Percentiles rank a stretch among this genome's conserved stretches.
Conservation (phyloP, 2,113 vertebrate genomes). For the Xiphophorus maculatus region DNA sequence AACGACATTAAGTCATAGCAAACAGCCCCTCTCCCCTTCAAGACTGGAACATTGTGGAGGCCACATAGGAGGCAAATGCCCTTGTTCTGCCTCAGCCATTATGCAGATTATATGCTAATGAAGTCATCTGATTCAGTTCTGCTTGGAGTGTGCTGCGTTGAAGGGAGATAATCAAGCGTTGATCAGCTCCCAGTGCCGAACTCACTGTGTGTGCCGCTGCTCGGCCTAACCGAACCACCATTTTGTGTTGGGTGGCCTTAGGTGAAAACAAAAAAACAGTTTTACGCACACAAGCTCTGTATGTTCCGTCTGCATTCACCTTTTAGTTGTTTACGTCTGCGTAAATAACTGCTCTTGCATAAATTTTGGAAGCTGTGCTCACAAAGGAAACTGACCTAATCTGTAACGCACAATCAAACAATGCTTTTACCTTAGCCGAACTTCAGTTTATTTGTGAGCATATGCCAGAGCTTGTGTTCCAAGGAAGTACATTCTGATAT, state of each 20-base stretch:
- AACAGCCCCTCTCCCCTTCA: constrained; percentile 19
- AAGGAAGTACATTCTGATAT: neutral
- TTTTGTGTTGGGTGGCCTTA: constrained; percentile 8
- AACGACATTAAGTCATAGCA: constrained; percentile 20
- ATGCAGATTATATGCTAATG: constrained; percentile 80
- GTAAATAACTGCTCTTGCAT: neutral
- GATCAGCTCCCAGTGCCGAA: constrained; percentile 50
- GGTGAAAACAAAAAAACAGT: neutral
- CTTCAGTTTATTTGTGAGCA: neutral
- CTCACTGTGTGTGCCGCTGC: neutral
- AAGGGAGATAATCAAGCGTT: constrained; percentile 70
- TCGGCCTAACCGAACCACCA: neutral
- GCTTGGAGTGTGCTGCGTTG: constrained; percentile 53
- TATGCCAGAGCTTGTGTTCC: neutral
- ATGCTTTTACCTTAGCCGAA: neutral
- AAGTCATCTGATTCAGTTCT: constrained; percentile 66
- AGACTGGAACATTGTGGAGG: constrained; percentile 42
- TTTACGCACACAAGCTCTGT: neutral
- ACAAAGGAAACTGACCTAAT: neutral
- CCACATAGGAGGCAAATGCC: constrained; percentile 54
- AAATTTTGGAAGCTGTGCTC: neutral
- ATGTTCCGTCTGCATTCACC: neutral
- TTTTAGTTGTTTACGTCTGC: neutral
- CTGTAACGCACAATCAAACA: too few relatives aligned
- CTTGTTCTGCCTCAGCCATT: constrained; percentile 68